Base-by-base conservation (phyloP, 2,113 vertebrate species). In the Actenoides lindsayi region DNA sequence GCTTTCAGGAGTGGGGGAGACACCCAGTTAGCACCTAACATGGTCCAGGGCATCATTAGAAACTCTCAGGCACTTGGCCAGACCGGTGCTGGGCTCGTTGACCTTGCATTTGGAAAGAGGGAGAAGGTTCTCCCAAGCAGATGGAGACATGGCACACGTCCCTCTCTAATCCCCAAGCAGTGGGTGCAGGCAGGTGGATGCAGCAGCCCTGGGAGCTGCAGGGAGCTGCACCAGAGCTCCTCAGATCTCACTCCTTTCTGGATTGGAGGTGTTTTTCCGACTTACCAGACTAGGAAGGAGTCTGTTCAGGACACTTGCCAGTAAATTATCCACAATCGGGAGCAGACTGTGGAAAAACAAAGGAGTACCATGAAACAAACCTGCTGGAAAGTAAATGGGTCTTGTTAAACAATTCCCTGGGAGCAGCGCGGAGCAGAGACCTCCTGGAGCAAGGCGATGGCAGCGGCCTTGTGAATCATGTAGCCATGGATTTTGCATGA, bases 251-350 rank as follows among this genome's bases (percentile, higher is more conserved):
- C 81, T 91, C 23, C 33, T 74, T 81, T 31, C 37, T 1, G 0
- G 28, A 24, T 16, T 2, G 0, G 30, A 89, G 35, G 6, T 6
- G 95, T 85, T 74, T 74, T 87, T 27, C 69, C 0, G 0, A 30
- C 5, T 96, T 92, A 98, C 97, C 98, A 98, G 25, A 53, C 96
- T 96, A 23, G 97, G 97, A 67, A 98, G 97, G 44, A 98, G 93
- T 0, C 96, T 96, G 94, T 89, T 98, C 84, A 98, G 96, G 84
- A 98, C 91, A 33, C 95, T 85, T 65, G 97, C 98, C 83, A 98
- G 87, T 82, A 98, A 94, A 93, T 98, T 98, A 95, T 97, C 98
- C 94, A 96, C 96, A 20, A 98, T 37, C 28, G 98, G 98, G 73
- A 98, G 97, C 60, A 98, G 97, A 56, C 98, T 98, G 82, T 44